Evolutionary conservation across 2,113 vertebrate genomes (phyloP), one percentile per base, ranked within the genome.

Genomic region (Fregata magnificens): DNA sequence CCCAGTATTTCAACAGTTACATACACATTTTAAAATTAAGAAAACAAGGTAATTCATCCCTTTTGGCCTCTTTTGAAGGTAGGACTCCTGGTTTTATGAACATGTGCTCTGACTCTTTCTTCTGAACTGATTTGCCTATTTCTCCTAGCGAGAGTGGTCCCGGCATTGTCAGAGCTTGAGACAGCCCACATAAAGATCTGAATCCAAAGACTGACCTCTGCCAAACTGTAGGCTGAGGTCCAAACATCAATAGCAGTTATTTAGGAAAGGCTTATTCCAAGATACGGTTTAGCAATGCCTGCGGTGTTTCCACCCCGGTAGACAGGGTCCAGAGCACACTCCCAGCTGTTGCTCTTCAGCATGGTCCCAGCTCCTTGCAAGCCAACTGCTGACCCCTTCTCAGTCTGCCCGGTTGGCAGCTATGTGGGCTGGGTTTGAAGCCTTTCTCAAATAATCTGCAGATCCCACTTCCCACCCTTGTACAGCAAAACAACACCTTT

Each of bases 401-500:
- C n/a, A 32, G 52, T 45, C 76, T 83, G 22, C 47, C 58, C 5
- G 5, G 14, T 38, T 67, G 73, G 61, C 47, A 87, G n/a, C 65
- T 82, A 36, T 1, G 31, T 66, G 40, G 29, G 15, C 10, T 53
- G 59, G 28, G 28, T 49, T 76, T 38, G 83, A 44, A 80, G 50
- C 17, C 14, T 72, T 56, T 29, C 32, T 70, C 0, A 4, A 88
- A 28, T 26, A 45, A 42, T 47, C 67, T 71, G 7, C 45, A 47
- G 52, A 53, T 76, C 49, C 29, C 13, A 2, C 25, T 50, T 66
- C 16, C 26, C 38, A 31, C 22, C 31, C 12, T 66, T 42, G 15
- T 47, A 16, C 21, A 67, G 38, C 15, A n/a, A 40, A 83, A 18
- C 2, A 9, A 14, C 0, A 0, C 45, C 24, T 61, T 36, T 63